Percentiles rank a stretch among this genome's conserved stretches.
These are phyloP conservation scores for Bradypodion pumilum DNA, from an alignment of 2,797 vertebrate species.

Conservation along the genomic window DNA sequence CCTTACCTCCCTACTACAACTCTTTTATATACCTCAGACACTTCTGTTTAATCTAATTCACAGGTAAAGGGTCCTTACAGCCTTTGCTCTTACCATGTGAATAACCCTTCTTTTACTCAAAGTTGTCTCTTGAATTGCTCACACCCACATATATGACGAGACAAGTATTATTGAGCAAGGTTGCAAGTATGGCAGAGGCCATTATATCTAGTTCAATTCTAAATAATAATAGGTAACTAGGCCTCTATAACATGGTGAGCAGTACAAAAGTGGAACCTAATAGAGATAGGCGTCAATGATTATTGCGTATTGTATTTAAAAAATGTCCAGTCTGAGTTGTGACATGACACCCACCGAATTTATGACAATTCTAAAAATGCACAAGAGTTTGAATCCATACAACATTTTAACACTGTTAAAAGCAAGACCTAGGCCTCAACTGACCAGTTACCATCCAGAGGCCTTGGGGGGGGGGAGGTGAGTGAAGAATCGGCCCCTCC, in stretches of 20 bases:
- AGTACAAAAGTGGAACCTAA: neutral
- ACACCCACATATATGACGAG: neutral
- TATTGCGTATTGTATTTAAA: neutral
- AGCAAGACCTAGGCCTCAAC: no score
- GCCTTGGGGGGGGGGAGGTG: no score
- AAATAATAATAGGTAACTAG: neutral
- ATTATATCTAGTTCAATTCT: neutral
- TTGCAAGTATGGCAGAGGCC: neutral
- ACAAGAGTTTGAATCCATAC: neutral
- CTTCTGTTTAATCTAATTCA: neutral
- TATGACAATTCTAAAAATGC: neutral
- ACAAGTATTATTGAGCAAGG: neutral
- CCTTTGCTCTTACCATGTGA: neutral
- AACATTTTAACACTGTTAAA: neutral
- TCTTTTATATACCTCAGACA: neutral
- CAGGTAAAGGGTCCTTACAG: neutral
- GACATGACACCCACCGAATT: neutral
- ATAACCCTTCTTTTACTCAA: neutral
- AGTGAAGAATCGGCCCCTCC: no score
- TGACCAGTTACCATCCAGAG: no score
- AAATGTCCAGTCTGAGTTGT: neutral
- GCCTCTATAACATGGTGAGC: neutral
- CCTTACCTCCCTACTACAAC: no score
- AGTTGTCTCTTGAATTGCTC: neutral
- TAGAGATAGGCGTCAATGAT: neutral